A percentile compares a stretch with the other conserved stretches of the same genome.
These are phyloP conservation scores for Uropsilus gracilis DNA, from an alignment of 2,113 vertebrate species.

Conservation along the genomic window DNA sequence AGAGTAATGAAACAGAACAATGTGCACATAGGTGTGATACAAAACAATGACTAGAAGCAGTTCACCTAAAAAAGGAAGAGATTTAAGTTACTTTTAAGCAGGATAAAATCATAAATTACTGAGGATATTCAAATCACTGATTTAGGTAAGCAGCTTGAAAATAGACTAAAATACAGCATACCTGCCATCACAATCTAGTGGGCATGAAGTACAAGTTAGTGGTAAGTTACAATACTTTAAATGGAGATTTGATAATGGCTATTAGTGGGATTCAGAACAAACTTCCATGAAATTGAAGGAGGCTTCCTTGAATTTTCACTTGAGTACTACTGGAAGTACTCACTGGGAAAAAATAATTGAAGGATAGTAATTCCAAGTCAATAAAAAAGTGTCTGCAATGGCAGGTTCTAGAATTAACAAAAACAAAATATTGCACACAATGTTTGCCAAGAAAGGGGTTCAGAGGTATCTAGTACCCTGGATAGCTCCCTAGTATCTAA, in stretches of 20 bases:
- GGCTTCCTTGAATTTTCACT: background rate
- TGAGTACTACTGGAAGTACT: background rate
- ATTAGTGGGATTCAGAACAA: background rate
- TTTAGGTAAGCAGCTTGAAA: background rate
- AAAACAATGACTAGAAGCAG: background rate
- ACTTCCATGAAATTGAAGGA: background rate
- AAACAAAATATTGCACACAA: background rate
- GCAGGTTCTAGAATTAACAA: background rate
- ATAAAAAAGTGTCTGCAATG: background rate
- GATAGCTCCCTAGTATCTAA: slow-evolving; percentile 33
- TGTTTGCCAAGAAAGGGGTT: background rate
- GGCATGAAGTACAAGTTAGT: background rate
- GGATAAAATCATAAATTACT: background rate
- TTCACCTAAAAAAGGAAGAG: background rate
- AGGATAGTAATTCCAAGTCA: background rate
- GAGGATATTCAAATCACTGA: background rate
- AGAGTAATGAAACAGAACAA: background rate
- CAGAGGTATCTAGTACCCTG: slow-evolving; percentile 27
- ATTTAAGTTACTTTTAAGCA: background rate
- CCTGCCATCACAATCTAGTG: background rate
- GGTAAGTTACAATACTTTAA: background rate
- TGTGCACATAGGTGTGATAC: background rate
- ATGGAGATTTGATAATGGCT: background rate
- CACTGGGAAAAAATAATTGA: background rate
- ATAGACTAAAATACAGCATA: background rate